Conservation (phyloP, 2,797 vertebrate genomes). For the Nasua narica region DNA sequence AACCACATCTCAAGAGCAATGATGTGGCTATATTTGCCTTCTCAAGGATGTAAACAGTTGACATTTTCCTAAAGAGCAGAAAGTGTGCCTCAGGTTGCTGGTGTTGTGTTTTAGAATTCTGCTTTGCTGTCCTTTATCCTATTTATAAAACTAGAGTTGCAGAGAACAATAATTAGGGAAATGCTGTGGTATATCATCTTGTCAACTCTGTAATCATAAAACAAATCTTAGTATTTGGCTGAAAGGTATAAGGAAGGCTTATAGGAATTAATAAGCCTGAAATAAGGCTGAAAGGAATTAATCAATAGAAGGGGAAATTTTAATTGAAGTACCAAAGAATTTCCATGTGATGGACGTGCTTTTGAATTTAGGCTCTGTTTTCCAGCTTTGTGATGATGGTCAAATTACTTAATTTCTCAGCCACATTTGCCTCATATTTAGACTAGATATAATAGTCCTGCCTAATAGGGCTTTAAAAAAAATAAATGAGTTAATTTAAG, state of each 20-base stretch:
- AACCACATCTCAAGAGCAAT: not conserved
- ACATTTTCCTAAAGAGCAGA: not conserved
- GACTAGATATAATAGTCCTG: not conserved
- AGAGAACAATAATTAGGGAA: not conserved
- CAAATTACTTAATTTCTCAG: not conserved
- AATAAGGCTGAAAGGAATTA: too few species aligned
- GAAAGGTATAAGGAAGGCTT: not conserved
- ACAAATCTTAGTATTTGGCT: constrained; percentile 31
- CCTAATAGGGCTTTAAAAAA: not conserved
- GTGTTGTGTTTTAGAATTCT: not conserved
- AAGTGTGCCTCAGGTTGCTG: not conserved
- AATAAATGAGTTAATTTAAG: constrained; percentile 1
- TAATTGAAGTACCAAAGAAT: not conserved
- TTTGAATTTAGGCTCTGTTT: not conserved
- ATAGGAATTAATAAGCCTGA: too few species aligned
- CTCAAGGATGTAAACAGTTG: not conserved
- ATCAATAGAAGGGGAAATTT: not conserved
- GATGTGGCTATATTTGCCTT: not conserved
- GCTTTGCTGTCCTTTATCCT: not conserved
- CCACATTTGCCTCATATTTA: not conserved
- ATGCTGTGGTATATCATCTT: not conserved
- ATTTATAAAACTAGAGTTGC: not conserved
- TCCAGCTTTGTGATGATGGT: not conserved
- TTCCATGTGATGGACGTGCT: not conserved
- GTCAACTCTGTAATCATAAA: not conserved